phyloP scores from a whole-genome alignment of 2,113 vertebrate genomes.

The Galemys pyrenaicus region DNA sequence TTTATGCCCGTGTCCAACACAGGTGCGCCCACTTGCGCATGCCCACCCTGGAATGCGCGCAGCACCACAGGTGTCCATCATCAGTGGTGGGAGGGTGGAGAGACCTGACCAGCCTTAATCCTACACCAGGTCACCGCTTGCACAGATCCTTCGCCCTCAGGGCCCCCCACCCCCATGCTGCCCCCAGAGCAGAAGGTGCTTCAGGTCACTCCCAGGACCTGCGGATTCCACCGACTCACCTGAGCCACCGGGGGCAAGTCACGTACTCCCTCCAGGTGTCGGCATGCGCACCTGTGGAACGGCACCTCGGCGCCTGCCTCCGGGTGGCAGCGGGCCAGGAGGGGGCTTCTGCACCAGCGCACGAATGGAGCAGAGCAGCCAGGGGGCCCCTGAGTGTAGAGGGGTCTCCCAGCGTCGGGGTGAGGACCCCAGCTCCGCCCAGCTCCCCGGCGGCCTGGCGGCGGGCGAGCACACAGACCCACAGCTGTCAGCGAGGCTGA shows the following conservation, averaged over 20 bases:
- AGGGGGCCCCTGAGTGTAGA: not conserved
- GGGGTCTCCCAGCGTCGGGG: not conserved
- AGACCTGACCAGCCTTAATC: no score
- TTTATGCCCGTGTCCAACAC: no score
- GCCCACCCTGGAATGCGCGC: no score
- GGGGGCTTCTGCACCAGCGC: not conserved
- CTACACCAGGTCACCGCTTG: no score
- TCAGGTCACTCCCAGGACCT: no score
- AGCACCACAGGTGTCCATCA: no score
- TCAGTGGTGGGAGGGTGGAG: no score
- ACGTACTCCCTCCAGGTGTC: not conserved
- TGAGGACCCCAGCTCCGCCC: not conserved
- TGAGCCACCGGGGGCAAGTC: not conserved
- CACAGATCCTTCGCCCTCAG: no score
- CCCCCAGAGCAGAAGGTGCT: no score
- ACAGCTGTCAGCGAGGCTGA: not conserved
- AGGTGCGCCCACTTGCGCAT: no score
- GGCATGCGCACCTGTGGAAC: not conserved
- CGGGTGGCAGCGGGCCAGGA: fast-evolving
- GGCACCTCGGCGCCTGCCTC: not conserved
- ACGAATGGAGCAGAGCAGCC: not conserved
- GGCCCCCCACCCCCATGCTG: no score
- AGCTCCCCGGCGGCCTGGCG: not conserved
- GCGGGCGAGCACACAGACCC: not conserved
- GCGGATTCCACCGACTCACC: not conserved